phyloP scores from a whole-genome alignment of 2,113 vertebrate genomes.

The Colinus virginianus region DNA sequence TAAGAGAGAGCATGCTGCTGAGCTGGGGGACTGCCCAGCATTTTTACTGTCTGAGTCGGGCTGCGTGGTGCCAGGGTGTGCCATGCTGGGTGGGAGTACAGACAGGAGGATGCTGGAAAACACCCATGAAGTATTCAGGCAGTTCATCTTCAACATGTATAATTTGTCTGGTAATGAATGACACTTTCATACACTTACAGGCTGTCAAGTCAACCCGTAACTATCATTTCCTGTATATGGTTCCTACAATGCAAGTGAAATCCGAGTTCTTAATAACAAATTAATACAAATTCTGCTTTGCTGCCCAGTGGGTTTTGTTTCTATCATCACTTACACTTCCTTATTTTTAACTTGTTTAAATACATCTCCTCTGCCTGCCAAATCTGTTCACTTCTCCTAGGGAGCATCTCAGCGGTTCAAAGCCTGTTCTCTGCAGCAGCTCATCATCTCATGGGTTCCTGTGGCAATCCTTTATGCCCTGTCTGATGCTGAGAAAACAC shows the following conservation, averaged over 20 bases:
- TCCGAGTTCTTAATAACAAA: background rate
- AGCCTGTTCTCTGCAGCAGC: background rate
- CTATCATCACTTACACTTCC: background rate
- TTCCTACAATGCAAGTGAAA: background rate
- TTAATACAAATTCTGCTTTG: background rate
- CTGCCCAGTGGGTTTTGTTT: background rate
- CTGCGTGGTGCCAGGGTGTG: background rate
- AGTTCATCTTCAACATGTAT: background rate
- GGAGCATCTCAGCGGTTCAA: background rate
- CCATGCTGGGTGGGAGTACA: accelerated
- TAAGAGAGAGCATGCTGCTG: background rate
- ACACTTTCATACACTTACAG: background rate
- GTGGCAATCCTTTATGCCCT: background rate
- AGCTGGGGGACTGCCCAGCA: background rate
- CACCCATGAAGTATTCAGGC: background rate
- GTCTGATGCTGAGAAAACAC: background rate
- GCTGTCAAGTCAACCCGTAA: background rate
- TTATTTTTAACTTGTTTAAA: background rate
- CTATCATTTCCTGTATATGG: background rate
- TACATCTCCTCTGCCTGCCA: background rate
- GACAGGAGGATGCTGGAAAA: background rate
- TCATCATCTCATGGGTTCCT: background rate
- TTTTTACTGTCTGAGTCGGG: background rate
- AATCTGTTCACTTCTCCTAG: background rate
- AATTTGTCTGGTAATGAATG: background rate